Evolutionary conservation across 2,888 invertebrate species (phyloP).

Genomic region (Pherbina coryleti): DNA sequence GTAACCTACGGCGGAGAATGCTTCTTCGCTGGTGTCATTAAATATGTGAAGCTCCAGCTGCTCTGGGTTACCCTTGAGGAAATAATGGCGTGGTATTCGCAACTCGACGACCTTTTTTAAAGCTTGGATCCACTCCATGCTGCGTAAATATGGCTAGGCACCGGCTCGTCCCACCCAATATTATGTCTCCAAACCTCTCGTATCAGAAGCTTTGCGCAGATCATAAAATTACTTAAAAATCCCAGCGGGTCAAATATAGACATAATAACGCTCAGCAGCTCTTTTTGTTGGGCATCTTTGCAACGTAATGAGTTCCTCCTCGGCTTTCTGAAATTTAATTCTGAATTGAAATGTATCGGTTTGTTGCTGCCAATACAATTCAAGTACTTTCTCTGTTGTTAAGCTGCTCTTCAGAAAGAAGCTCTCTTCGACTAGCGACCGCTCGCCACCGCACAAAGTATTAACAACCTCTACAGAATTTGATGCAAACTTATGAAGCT

Average conservation of each 20-base stretch:
- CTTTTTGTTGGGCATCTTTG: slow-evolving; percentile 22
- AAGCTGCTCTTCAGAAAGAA: not conserved
- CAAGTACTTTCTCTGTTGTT: not conserved
- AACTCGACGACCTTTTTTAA: not conserved
- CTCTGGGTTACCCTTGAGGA: not conserved
- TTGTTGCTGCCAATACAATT: not conserved
- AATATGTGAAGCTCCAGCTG: slow-evolving; percentile 19
- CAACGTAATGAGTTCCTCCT: not conserved
- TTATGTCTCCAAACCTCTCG: not conserved
- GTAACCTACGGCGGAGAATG: slow-evolving; percentile 27
- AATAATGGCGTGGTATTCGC: not conserved
- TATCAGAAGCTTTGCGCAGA: not conserved
- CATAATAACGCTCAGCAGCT: slow-evolving; percentile 28
- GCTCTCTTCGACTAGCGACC: not conserved
- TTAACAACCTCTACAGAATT: slow-evolving; percentile 35
- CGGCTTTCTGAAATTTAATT: not conserved
- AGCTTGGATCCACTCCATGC: not conserved
- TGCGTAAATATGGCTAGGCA: not conserved
- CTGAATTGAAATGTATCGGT: not conserved
- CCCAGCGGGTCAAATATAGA: not conserved
- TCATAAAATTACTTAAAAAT: not conserved
- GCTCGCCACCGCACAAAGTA: not conserved
- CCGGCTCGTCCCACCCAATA: not conserved
- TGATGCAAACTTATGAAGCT: slow-evolving; percentile 42
- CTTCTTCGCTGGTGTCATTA: slow-evolving; percentile 6